Evolutionary conservation across 2,797 vertebrate genomes (phyloP).

Genomic region (Orestias chungarensis): DNA sequence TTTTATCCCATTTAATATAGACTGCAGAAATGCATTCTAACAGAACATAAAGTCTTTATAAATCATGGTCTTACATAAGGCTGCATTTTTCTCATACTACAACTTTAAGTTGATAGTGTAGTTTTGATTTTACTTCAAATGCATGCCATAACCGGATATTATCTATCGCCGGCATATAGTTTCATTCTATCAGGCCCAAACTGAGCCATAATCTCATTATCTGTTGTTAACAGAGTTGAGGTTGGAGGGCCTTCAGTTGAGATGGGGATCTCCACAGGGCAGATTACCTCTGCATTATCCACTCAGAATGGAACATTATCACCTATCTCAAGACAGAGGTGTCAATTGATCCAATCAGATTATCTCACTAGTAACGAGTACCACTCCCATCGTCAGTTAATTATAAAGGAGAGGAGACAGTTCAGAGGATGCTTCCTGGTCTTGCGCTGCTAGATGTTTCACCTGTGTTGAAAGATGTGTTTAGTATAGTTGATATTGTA

Average conservation of each 20-base stretch:
- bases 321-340: constrained; percentile 74
- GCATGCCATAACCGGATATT: constrained; percentile 50
- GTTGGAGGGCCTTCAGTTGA: constrained; percentile 48
- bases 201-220: constrained; percentile 74
- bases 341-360: constrained; percentile 76
- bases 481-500: not conserved
- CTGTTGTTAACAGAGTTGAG: constrained; percentile 70
- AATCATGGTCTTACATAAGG: not conserved
- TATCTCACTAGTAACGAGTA: constrained; percentile 52
- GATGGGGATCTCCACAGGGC: constrained; percentile 69
- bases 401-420: constrained; percentile 47
- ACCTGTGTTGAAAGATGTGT: not conserved
- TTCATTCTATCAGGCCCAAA: constrained; percentile 69
- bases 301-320: constrained; percentile 75
- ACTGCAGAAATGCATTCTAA: not conserved
- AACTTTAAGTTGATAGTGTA: constrained; percentile 16
- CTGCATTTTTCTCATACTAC: not conserved
- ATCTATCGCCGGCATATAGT: constrained; percentile 59
- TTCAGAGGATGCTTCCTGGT: constrained; percentile 29
- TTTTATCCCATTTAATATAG: not conserved
- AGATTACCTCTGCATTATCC: constrained; percentile 79
- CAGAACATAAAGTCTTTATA: not conserved
- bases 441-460: constrained; percentile 14
- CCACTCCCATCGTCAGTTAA: constrained; percentile 62
- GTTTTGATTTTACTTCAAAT: constrained; percentile 12